Base-by-base conservation (phyloP, 92 coral and sea anemone genomes). In the Ricordea florida region DNA sequence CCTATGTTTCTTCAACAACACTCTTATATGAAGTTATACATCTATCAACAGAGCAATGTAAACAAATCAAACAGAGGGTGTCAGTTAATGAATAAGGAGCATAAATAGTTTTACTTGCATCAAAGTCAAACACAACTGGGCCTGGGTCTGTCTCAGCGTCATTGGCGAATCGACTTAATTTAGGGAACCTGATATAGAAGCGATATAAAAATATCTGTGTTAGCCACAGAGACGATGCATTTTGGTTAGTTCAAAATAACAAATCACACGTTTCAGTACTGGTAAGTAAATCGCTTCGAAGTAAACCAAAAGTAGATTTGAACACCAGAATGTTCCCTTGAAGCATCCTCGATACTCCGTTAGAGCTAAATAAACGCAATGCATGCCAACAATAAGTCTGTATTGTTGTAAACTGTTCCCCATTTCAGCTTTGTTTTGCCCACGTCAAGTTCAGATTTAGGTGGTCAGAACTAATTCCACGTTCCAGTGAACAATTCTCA, bases 191-290 rank as follows among this genome's bases (percentile, higher is more conserved):
- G n/a, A 56, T 57, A 57, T 57, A 56, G 14, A 28, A 60, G 81
- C 30, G 40, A 59, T 73, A 73, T 34, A 73, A 29, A 44, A 43
- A 73, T 30, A 59, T 59, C 60, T 73, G 70, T 58, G 69, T 59
- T 26, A 58, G 69, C 47, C 70, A 73, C 29, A 60, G n/a, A n/a
- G 28, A 46, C 44, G 37, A 73, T 58, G 57, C 59, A 73, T 73
- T 59, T 58, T 34, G 13, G 29, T 30, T 4, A 58, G 30, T 59
- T 73, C 80, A 73, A 41, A 58, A 20, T 27, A 44, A 46, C 44
- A 59, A 73, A 58, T 46, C 69, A 73, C 57, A 58, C 69, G 29
- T 73, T 58, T 73, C 57, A 73, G 59, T 73, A 44, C 44, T 73
- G 80, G 69, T 34, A 73, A 73, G 59, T 73, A 73, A 9, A 73